phyloP scores from a whole-genome alignment of 2,113 vertebrate species.

The Varanus komodoensis region DNA sequence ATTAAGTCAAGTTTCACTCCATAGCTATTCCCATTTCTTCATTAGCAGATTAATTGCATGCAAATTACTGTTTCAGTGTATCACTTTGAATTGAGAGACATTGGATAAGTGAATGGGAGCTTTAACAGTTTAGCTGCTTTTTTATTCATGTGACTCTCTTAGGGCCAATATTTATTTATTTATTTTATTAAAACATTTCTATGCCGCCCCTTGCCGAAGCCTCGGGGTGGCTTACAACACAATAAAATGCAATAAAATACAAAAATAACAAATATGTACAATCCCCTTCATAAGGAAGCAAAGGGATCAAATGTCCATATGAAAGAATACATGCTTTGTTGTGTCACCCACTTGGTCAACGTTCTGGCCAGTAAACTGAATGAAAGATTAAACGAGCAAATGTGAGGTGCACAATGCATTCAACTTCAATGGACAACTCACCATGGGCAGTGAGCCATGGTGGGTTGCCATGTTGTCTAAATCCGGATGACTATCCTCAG shows the following conservation, averaged over 20 bases:
- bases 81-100: constrained; percentile 24
- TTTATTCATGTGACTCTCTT: background rate
- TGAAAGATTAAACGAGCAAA: background rate
- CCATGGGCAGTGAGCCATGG: no score
- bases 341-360: background rate
- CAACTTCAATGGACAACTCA: background rate
- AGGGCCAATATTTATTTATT: no score
- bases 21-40: constrained; percentile 42
- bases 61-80: constrained; percentile 5
- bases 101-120: background rate
- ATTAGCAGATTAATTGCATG: constrained; percentile 35
- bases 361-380: background rate
- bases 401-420: background rate
- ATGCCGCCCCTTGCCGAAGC: no score
- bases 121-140: background rate
- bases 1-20: constrained; percentile 30
- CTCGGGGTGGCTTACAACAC: no score
- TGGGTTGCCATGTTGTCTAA: no score
- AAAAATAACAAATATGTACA: no score
- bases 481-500: no score
- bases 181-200: no score
- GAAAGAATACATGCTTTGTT: background rate
- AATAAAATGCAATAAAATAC: no score
- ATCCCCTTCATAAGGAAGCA: background rate
- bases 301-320: background rate